Conservation (phyloP, 2,888 invertebrate genomes). For the Bembecia ichneumoniformis region DNA sequence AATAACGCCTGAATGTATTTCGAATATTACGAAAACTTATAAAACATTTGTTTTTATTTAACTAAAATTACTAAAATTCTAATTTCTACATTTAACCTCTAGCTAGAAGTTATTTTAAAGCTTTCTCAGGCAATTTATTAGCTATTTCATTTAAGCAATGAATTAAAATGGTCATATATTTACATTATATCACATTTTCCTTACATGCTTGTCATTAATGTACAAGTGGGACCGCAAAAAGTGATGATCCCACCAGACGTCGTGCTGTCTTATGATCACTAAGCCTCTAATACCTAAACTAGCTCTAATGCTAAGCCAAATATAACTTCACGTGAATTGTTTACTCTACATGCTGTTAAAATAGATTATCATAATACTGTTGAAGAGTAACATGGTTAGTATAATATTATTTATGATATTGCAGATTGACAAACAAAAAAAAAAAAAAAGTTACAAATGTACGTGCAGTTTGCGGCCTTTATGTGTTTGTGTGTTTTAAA, state of each 20-base stretch:
- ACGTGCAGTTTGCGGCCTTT: background rate
- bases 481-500: background rate
- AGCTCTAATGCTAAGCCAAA: background rate
- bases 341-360: background rate
- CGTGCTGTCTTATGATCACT: background rate
- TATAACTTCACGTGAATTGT: background rate
- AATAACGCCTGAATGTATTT: too few species aligned
- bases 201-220: too few species aligned
- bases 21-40: too few species aligned
- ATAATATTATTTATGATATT: background rate
- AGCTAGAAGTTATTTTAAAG: background rate
- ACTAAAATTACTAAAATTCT: background rate
- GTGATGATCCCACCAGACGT: background rate
- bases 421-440: background rate
- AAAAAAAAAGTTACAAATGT: background rate
- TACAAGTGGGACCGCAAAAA: too few species aligned
- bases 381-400: conserved; percentile 3
- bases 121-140: background rate
- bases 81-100: background rate
- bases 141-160: background rate
- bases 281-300: background rate
- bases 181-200: background rate
- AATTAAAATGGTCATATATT: background rate
- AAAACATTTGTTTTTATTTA: too few species aligned
- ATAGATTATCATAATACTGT: conserved; percentile 1